phyloP scores from a whole-genome alignment of 2,888 invertebrate genomes.

The Sinotaia quadrata region DNA sequence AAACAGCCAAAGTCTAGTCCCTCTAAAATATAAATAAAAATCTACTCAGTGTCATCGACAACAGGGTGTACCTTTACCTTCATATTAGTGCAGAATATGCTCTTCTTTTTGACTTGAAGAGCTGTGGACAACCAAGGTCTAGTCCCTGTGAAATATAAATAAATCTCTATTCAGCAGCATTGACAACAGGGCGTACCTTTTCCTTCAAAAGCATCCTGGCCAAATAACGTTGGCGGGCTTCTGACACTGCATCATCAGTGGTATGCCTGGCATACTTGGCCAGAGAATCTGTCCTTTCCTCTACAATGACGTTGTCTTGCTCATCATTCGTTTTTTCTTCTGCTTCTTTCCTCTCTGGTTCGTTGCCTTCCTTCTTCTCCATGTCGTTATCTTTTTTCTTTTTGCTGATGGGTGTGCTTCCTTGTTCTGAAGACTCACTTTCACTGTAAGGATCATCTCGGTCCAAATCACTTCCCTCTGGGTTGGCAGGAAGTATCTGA shows the following conservation, averaged over 20 bases:
- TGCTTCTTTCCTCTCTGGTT: background rate
- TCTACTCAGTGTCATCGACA: too few relatives aligned
- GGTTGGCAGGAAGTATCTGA: constrained; percentile 12
- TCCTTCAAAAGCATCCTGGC: constrained; percentile 48
- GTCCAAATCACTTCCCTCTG: constrained; percentile 16
- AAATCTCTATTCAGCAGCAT: too few relatives aligned
- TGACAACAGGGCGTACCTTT: too few relatives aligned
- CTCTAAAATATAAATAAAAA: too few relatives aligned
- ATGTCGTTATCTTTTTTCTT: background rate
- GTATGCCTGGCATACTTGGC: constrained; percentile 51
- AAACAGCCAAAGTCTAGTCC: too few relatives aligned
- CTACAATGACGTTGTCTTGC: constrained; percentile 4
- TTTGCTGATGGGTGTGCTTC: background rate
- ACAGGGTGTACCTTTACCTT: too few relatives aligned
- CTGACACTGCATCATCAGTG: constrained; percentile 44
- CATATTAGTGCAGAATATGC: too few relatives aligned
- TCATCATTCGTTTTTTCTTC: background rate
- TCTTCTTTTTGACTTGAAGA: too few relatives aligned
- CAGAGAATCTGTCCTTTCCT: constrained; percentile 5
- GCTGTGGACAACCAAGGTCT: too few relatives aligned
- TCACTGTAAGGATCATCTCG: constrained; percentile 12
- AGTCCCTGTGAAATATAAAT: too few relatives aligned
- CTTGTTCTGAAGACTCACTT: constrained; percentile 8
- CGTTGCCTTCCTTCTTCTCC: background rate
- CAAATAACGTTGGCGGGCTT: constrained; percentile 55